Conservation (phyloP, 2,888 invertebrate genomes). For the Caenorhabditis sp. region DNA sequence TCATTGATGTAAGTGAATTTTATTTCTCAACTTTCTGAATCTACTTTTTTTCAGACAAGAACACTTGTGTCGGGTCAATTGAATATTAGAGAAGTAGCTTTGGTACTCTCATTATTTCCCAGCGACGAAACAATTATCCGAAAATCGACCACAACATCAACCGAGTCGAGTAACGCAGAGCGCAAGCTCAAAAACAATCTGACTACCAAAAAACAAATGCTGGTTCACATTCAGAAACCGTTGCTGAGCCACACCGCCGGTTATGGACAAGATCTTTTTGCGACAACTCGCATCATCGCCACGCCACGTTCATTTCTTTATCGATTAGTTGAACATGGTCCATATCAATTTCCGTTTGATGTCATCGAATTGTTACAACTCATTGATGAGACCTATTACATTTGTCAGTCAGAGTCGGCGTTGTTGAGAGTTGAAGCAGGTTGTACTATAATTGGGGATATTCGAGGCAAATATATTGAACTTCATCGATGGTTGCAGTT, state of each 20-base stretch:
- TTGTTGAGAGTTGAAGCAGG: constrained; percentile 30
- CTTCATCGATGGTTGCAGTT: constrained; percentile 48
- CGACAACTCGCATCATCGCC: not conserved
- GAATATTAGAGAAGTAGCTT: constrained; percentile 17
- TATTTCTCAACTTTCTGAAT: not conserved
- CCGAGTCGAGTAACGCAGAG: constrained; percentile 14
- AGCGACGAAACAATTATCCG: constrained; percentile 11
- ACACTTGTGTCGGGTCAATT: constrained; percentile 19
- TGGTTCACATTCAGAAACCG: not conserved
- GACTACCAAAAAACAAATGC: not conserved
- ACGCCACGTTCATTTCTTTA: constrained; percentile 36
- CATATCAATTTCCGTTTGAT: constrained; percentile 46
- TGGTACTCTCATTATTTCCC: constrained; percentile 14
- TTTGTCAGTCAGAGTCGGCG: constrained; percentile 30
- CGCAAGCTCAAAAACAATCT: not conserved
- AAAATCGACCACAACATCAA: constrained; percentile 9
- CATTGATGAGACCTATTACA: constrained; percentile 39
- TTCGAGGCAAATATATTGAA: constrained; percentile 47
- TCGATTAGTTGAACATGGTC: constrained; percentile 52
- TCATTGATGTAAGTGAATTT: constrained; percentile 12
- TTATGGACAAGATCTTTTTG: not conserved
- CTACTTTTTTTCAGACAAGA: constrained; percentile 14
- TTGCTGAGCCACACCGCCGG: not conserved
- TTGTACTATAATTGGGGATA: constrained; percentile 41
- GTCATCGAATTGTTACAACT: constrained; percentile 43